Evolutionary conservation across 2,797 vertebrate species (phyloP).

Genomic region (Hypotaenidia okinawae): DNA sequence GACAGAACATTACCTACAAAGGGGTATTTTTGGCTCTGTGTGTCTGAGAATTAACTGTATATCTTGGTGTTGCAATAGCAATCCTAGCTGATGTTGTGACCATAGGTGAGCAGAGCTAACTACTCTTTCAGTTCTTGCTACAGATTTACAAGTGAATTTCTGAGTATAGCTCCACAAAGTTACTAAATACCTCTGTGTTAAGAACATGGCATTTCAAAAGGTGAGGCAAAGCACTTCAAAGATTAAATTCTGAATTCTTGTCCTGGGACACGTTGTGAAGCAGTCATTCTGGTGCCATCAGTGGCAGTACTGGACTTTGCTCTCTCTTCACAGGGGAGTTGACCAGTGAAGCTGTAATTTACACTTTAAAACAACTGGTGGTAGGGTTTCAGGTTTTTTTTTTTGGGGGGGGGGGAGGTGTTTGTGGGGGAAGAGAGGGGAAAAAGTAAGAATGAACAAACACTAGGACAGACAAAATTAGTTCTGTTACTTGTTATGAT

Average conservation of each 20-base stretch:
- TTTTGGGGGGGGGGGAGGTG: too few species aligned
- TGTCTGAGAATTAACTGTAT: not conserved
- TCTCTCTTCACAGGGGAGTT: not conserved
- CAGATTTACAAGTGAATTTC: not conserved
- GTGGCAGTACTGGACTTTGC: not conserved
- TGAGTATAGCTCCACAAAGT: not conserved
- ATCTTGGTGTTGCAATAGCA: not conserved
- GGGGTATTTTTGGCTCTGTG: accelerated
- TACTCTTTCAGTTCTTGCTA: not conserved
- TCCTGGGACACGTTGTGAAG: not conserved
- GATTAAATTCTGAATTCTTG: not conserved
- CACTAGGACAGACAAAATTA: not conserved
- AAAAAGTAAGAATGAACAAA: not conserved
- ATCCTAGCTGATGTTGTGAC: not conserved
- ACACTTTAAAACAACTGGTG: not conserved
- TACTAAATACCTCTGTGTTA: not conserved
- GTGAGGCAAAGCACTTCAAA: not conserved
- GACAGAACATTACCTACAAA: not conserved
- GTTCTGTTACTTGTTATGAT: not conserved
- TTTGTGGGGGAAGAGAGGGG: too few species aligned
- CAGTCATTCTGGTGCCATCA: not conserved
- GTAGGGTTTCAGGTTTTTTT: not conserved
- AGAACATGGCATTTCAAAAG: not conserved
- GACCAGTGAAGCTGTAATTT: not conserved
- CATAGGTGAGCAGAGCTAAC: not conserved